phyloP scores from a whole-genome alignment of 2,888 invertebrate species.

The Resseliella maxima region DNA sequence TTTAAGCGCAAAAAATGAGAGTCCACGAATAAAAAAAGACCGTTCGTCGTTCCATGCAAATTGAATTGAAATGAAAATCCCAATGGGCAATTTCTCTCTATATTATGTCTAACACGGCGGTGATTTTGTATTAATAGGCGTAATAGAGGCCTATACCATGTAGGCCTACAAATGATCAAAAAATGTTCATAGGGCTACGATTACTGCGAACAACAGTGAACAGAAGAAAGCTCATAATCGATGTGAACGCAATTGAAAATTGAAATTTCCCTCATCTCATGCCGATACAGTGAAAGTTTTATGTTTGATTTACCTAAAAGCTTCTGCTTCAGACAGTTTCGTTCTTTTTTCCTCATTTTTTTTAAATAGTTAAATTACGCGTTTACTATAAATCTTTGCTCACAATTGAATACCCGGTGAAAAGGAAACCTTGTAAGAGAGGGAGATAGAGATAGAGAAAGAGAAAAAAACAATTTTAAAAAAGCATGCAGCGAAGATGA shows the following conservation, averaged over 20 bases:
- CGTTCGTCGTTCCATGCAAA: background rate
- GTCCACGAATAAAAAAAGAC: background rate
- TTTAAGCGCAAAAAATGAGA: background rate
- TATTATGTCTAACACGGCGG: too few species aligned
- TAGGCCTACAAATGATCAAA: too few species aligned
- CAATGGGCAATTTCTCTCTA: too few species aligned
- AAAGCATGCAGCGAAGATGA: background rate
- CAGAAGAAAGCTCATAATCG: background rate
- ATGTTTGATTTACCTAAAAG: background rate
- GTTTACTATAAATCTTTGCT: background rate
- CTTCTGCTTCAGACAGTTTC: background rate
- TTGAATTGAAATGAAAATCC: constrained; percentile 38
- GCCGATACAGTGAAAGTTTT: background rate
- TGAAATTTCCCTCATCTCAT: background rate
- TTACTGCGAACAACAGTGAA: background rate
- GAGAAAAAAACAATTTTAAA: background rate
- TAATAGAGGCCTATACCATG: too few species aligned
- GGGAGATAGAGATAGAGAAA: background rate
- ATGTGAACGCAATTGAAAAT: background rate
- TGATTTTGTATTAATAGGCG: too few species aligned
- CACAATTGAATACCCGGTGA: background rate
- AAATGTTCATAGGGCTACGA: too few species aligned
- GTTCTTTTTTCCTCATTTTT: background rate
- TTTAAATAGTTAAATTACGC: background rate
- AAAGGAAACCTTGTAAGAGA: background rate